Conservation (phyloP, 2,797 vertebrate genomes). For the Aldrovandia affinis region DNA sequence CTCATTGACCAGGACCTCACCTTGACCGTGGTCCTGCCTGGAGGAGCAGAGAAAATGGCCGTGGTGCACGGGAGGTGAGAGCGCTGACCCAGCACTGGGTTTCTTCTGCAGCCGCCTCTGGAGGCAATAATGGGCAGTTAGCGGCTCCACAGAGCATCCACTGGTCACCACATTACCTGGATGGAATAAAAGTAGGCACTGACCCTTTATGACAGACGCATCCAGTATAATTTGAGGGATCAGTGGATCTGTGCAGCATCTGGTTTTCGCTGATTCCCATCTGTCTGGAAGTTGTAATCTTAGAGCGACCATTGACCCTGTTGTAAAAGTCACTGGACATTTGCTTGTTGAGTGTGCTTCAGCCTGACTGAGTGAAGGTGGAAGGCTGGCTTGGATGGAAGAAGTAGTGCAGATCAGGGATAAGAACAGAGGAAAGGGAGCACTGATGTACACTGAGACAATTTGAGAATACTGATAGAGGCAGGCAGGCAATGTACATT, state of each 20-base stretch:
- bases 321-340: not conserved
- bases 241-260: not conserved
- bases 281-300: not conserved
- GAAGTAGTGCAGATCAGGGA: not conserved
- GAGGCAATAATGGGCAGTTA: not conserved
- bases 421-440: not conserved
- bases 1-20: constrained; percentile 84
- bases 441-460: too few relatives aligned
- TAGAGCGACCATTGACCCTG: not conserved
- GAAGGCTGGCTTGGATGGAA: not conserved
- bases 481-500: not conserved
- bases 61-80: constrained; percentile 88
- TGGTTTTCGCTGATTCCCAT: not conserved
- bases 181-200: not conserved
- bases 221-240: not conserved
- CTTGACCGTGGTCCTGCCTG: constrained; percentile 88
- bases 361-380: not conserved
- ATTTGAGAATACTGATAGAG: not conserved
- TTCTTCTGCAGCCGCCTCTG: not conserved
- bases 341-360: not conserved
- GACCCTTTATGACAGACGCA: not conserved
- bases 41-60: constrained; percentile 81
- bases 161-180: not conserved
- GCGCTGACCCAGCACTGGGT: not conserved
- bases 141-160: not conserved